These are phyloP conservation scores for Laspeyria flexula DNA, from an alignment of 2,888 invertebrate genomes.

Conservation along the genomic window DNA sequence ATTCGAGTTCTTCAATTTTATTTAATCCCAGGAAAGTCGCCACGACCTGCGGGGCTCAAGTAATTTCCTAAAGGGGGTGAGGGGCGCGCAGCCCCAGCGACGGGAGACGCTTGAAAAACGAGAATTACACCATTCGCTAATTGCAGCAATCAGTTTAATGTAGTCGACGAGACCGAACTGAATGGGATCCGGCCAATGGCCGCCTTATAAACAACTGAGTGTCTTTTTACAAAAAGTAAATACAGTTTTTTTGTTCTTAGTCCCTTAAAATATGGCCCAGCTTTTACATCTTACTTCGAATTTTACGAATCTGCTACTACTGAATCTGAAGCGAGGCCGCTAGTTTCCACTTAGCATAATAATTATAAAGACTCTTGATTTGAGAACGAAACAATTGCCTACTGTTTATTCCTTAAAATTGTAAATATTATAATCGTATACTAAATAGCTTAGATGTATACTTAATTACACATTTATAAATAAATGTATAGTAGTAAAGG, in stretches of 20 bases:
- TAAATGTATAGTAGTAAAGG: too few species aligned
- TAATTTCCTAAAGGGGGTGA: constrained; percentile 73
- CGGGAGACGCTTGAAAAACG: constrained; percentile 76
- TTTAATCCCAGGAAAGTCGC: constrained; percentile 77
- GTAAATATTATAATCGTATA: too few species aligned
- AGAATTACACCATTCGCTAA: constrained; percentile 84
- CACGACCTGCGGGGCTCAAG: constrained; percentile 76
- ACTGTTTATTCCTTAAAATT: too few species aligned
- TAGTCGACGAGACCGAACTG: constrained; percentile 79
- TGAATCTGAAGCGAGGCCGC: too few species aligned
- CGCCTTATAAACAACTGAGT: constrained; percentile 66
- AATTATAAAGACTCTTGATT: constrained; percentile 37
- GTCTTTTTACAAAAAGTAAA: constrained; percentile 48
- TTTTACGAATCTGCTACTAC: constrained; percentile 18
- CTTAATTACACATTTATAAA: too few species aligned
- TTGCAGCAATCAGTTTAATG: constrained; percentile 85
- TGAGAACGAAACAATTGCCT: constrained; percentile 5
- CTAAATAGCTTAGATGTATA: too few species aligned
- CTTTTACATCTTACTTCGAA: constrained; percentile 37
- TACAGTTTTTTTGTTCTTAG: constrained; percentile 33
- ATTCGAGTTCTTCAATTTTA: constrained; percentile 79
- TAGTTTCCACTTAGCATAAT: constrained; percentile 19
- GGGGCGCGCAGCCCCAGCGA: constrained; percentile 45
- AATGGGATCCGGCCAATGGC: constrained; percentile 67
- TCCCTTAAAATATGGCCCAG: constrained; percentile 33